These are phyloP conservation scores for Hemicordylus capensis DNA, from an alignment of 2,113 vertebrate genomes.

Conservation along the genomic window DNA sequence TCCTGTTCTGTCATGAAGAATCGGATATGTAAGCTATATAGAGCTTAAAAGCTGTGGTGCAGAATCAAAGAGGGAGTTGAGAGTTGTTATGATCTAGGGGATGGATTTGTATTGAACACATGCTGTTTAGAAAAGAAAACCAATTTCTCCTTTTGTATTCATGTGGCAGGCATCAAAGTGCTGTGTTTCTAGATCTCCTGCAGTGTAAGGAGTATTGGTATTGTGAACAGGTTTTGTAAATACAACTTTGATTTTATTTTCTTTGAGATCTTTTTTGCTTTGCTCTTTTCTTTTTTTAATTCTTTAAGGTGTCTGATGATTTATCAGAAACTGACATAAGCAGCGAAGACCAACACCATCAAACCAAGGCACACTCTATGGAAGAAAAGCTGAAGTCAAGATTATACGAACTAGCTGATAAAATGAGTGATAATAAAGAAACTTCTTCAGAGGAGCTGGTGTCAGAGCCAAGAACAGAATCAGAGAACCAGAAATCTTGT, in stretches of 20 bases:
- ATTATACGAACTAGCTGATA: constrained; percentile 78
- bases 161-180: not conserved
- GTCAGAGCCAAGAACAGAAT: constrained; percentile 65
- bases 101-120: not conserved
- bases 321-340: constrained; percentile 70
- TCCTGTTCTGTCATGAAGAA: not conserved
- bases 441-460: constrained; percentile 86
- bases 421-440: constrained; percentile 82
- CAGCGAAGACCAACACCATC: constrained; percentile 50
- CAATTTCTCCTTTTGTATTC: not conserved
- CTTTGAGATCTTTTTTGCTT: not conserved
- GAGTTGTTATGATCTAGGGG: not conserved
- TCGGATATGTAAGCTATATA: not conserved
- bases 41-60: not conserved
- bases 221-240: not conserved
- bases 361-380: constrained; percentile 48
- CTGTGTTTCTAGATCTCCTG: not conserved
- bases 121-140: constrained; percentile 9
- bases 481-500: constrained; percentile 71
- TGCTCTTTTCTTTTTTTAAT: constrained; percentile 6
- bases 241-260: constrained; percentile 6
- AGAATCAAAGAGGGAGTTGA: not conserved
- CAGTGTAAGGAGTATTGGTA: not conserved
- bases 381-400: constrained; percentile 81
- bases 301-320: constrained; percentile 66